Conservation (phyloP, 2,888 invertebrate genomes). For the Drosophila macrospina region DNA sequence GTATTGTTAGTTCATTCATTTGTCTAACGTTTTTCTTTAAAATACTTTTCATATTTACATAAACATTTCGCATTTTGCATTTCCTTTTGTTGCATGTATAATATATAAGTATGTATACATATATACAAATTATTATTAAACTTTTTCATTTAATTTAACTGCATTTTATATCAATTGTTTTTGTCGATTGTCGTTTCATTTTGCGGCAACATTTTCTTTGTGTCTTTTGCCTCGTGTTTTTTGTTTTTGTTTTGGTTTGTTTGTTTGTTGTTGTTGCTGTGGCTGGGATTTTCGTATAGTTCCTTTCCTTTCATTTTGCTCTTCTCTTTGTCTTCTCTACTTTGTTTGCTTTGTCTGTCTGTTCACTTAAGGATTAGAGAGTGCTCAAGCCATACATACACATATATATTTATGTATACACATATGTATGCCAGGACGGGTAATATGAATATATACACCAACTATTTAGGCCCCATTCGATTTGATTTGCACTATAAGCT, state of each 20-base stretch:
- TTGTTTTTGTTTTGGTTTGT: conserved; percentile 37
- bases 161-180: conserved; percentile 25
- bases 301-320: conserved; percentile 6
- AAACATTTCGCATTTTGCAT: conserved; percentile 7
- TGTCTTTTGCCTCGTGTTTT: conserved; percentile 45
- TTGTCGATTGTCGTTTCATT: conserved; percentile 69
- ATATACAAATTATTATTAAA: conserved; percentile 38
- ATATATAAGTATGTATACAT: conserved; percentile 18
- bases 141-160: conserved; percentile 14
- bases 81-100: conserved; percentile 1
- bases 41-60: conserved; percentile 40
- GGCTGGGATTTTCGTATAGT: conserved; percentile 57
- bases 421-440: conserved; percentile 43
- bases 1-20: conserved; percentile 25
- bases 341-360: background rate
- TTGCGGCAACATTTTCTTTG: conserved; percentile 47
- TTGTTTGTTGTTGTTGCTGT: conserved; percentile 18
- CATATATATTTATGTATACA: conserved; percentile 6
- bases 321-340: conserved; percentile 1
- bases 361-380: conserved; percentile 33
- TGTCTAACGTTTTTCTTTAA: conserved; percentile 11
- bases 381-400: conserved; percentile 36
- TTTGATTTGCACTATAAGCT: conserved; percentile 13
- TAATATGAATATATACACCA: conserved; percentile 38
- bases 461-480: conserved; percentile 16